Evolutionary conservation across 2,113 vertebrate genomes (phyloP), one percentile per base, ranked within the genome.

Genomic region (Seriola aureovittata): DNA sequence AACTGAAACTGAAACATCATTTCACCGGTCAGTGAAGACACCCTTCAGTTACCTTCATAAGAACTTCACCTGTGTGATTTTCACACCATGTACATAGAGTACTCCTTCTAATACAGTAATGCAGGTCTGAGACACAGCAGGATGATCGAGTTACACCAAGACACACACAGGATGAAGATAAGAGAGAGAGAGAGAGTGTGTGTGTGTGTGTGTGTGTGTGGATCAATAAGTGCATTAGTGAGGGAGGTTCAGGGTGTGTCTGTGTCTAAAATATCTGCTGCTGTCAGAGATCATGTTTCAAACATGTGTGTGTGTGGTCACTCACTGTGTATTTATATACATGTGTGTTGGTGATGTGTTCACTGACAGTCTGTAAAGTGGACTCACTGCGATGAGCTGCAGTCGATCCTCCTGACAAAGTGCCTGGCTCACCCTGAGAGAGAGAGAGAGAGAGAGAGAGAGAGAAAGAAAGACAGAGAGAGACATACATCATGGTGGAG

Each of bases 361-460:
- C 80, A 78, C 25, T 66, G 67, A 63, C 64, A 29, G 32, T 25
- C 9, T 32, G 80, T 59, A 72, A 80, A 75, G 5, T 42, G 40
- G 19, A 82, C 90, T 93, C 68, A 92, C 91, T 62, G 85, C 57
- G 4, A 91, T 69, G 40, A 90, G 78, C 67, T 85, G 86, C 76
- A 88, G 82, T 17, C 73, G 72, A 46, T 93, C 90, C 81, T 88
- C 84, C 57, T 86, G 86, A 66, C 23, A 79, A 52, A 75, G 23
- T 63, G 38, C 50, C 29, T 92, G 86, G 29, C 19, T 57, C 13
- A 72, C 58, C 71, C 87, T 89, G 58, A 70, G 7, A 59, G 1
- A 70, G 23, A 73, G n/a, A 75, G 19, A 78, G 6, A 71, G 6
- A 71, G 7, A 75, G 4, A 70, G 17, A 68, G 21, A 60, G 2